phyloP scores from a whole-genome alignment of 2,113 vertebrate genomes.

The Solea senegalensis region DNA sequence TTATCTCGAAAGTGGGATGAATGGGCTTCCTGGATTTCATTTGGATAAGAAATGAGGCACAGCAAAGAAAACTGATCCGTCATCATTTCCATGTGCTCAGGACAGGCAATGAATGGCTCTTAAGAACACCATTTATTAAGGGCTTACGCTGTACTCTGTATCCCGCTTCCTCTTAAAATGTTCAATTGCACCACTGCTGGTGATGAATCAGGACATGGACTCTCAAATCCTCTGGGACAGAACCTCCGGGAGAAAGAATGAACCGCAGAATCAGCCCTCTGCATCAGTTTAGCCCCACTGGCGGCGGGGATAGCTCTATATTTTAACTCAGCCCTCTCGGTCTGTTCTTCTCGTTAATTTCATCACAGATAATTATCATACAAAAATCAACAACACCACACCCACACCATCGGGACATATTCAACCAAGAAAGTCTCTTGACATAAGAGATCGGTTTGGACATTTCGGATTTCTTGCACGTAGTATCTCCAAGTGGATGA shows the following conservation, averaged over 20 bases:
- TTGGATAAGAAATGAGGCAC: conserved; percentile 75
- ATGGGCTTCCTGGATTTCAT: conserved; percentile 72
- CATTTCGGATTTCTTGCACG: too few relatives aligned
- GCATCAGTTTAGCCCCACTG: background rate
- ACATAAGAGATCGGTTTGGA: too few relatives aligned
- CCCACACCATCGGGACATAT: too few relatives aligned
- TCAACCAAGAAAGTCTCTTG: too few relatives aligned
- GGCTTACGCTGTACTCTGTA: conserved; percentile 41
- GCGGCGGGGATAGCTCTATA: conserved; percentile 14
- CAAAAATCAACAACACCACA: too few relatives aligned
- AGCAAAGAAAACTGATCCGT: conserved; percentile 61
- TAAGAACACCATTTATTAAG: conserved; percentile 70
- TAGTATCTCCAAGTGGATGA: too few relatives aligned
- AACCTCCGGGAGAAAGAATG: conserved; percentile 51
- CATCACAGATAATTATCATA: background rate
- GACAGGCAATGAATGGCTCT: conserved; percentile 65
- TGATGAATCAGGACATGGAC: conserved; percentile 69
- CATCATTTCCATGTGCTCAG: conserved; percentile 56
- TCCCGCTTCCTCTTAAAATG: conserved; percentile 56
- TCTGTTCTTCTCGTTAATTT: background rate
- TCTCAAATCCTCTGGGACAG: conserved; percentile 40
- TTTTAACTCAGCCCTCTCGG: background rate
- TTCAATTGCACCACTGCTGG: conserved; percentile 43
- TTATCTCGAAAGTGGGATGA: conserved; percentile 68
- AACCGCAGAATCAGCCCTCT: conserved; percentile 32